phyloP scores from a whole-genome alignment of 2,113 vertebrate genomes.

The Stegastes partitus region DNA sequence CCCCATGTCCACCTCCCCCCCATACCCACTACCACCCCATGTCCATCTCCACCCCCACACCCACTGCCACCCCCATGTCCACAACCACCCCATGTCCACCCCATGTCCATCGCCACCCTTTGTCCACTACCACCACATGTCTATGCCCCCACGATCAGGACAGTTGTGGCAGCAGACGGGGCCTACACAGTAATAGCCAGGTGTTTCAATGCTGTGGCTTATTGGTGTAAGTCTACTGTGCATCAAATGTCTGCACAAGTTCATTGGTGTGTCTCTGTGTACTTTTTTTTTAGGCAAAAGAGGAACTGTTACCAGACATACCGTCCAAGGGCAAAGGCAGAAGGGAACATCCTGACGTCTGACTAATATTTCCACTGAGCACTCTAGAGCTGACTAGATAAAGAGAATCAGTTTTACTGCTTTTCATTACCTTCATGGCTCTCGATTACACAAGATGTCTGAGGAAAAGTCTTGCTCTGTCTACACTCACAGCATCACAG shows the following conservation, averaged over 20 bases:
- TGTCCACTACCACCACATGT: too few species aligned
- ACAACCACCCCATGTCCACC: too few species aligned
- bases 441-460: constrained; percentile 25
- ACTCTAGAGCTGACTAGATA: constrained; percentile 4
- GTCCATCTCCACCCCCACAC: too few species aligned
- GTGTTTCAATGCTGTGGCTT: too few species aligned
- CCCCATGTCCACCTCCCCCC: too few species aligned
- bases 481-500: constrained; percentile 61
- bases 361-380: constrained; percentile 1
- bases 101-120: too few species aligned
- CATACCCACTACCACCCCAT: too few species aligned
- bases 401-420: constrained; percentile 48
- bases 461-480: constrained; percentile 29
- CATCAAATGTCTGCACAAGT: constrained; percentile 14
- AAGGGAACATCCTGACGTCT: constrained; percentile 23
- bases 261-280: constrained; percentile 6
- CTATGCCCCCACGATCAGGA: too few species aligned
- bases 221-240: background rate
- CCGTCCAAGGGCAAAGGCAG: constrained; percentile 46
- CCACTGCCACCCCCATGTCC: too few species aligned
- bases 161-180: too few species aligned
- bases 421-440: constrained; percentile 5
- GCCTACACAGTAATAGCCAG: too few species aligned
- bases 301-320: constrained; percentile 46
- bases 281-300: constrained; percentile 25